These are phyloP conservation scores for Asbolus verrucosus DNA, from an alignment of 1,140 invertebrate species.

Conservation along the genomic window DNA sequence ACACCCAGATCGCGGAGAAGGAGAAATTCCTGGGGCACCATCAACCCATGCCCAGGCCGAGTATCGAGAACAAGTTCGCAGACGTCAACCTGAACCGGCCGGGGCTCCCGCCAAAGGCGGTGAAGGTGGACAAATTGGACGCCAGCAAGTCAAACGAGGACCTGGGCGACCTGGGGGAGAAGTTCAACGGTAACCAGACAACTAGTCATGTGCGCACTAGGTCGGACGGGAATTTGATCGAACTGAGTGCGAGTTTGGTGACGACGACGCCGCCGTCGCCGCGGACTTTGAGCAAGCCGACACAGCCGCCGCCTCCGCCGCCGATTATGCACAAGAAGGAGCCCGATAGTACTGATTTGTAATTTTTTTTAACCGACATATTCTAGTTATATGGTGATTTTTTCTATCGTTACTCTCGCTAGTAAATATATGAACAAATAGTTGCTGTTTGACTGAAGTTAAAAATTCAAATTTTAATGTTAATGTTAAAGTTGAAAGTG, in stretches of 20 bases:
- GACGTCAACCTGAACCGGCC: conserved; percentile 55
- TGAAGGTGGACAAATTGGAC: conserved; percentile 52
- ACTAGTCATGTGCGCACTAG: conserved; percentile 61
- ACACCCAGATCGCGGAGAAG: conserved; percentile 62
- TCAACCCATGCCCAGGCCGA: too few relatives aligned
- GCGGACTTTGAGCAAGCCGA: conserved; percentile 61
- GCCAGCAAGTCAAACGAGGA: conserved; percentile 53
- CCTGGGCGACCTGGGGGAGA: conserved; percentile 50
- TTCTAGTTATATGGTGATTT: conserved; percentile 2
- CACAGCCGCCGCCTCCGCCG: conserved; percentile 63
- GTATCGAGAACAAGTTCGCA: conserved; percentile 53
- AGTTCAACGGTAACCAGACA: conserved; percentile 56
- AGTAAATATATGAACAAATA: conserved; percentile 32
- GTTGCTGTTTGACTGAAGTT: conserved; percentile 26
- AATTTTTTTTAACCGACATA: too few relatives aligned
- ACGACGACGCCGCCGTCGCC: conserved; percentile 59
- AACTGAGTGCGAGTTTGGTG: conserved; percentile 48
- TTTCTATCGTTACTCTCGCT: conserved; percentile 2
- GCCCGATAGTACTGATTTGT: conserved; percentile 60
- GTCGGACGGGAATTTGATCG: conserved; percentile 62
- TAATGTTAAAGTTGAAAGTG: conserved; percentile 29
- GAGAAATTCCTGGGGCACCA: conserved; percentile 62
- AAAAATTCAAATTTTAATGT: conserved; percentile 38
- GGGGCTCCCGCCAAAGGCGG: conserved; percentile 28
- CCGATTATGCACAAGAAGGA: conserved; percentile 56